phyloP scores from a whole-genome alignment of 2,888 invertebrate genomes.

The Euzetes globulus region DNA sequence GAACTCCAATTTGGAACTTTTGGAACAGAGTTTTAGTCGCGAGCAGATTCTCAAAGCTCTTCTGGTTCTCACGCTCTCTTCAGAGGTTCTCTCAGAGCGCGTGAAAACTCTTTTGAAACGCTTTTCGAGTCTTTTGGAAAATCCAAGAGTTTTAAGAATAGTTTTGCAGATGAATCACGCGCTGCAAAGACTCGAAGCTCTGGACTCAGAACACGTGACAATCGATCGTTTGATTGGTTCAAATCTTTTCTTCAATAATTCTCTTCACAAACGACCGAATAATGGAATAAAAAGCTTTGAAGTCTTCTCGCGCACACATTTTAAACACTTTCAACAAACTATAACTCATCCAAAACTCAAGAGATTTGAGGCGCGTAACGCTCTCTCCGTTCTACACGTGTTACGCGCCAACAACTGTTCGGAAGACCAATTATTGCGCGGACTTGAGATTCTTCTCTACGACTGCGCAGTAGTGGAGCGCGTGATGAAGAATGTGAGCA shows the following conservation, averaged over 20 bases:
- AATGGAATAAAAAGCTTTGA: not conserved
- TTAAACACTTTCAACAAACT: not conserved
- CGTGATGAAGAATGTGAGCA: not conserved
- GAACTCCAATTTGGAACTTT: not conserved
- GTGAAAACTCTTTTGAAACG: too few species aligned
- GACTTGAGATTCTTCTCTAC: not conserved
- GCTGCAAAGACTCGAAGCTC: too few species aligned
- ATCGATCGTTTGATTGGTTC: too few species aligned
- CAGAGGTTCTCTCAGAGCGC: not conserved
- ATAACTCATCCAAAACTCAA: not conserved
- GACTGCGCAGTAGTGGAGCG: not conserved
- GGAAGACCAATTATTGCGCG: not conserved
- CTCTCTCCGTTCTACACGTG: not conserved
- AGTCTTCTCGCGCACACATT: not conserved
- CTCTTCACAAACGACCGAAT: not conserved
- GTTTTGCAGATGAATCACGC: too few species aligned
- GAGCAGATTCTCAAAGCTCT: not conserved
- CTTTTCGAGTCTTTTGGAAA: too few species aligned
- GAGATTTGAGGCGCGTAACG: not conserved
- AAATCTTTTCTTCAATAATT: too few species aligned
- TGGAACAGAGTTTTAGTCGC: not conserved
- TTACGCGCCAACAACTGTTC: not conserved
- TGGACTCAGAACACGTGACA: too few species aligned
- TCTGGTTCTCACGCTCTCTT: not conserved
- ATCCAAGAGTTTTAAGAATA: too few species aligned